phyloP scores from a whole-genome alignment of 2,113 vertebrate species.

The Chionomys nivalis region DNA sequence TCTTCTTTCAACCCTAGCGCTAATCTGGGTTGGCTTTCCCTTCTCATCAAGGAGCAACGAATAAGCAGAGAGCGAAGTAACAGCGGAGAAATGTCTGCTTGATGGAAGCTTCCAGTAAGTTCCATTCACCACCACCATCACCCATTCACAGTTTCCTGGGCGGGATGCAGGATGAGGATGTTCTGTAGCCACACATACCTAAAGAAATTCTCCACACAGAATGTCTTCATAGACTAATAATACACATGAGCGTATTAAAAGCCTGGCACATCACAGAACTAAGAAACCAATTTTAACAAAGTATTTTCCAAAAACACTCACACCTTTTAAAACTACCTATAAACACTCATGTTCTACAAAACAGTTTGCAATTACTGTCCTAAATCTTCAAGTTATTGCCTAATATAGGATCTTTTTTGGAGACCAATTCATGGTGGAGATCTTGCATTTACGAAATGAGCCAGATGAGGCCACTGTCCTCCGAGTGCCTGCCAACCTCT shows the following conservation, averaged over 20 bases:
- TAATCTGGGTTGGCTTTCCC: too few species aligned
- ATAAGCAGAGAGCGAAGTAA: too few species aligned
- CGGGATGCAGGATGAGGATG: too few species aligned
- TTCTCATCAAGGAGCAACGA: too few species aligned
- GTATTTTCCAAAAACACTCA: slow-evolving; percentile 3
- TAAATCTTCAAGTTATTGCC: not conserved
- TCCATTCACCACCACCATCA: too few species aligned
- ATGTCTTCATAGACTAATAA: not conserved
- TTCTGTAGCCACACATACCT: not conserved
- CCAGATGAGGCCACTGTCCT: not conserved
- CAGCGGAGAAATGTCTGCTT: too few species aligned
- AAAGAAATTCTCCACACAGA: not conserved
- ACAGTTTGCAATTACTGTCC: not conserved
- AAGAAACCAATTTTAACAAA: slow-evolving; percentile 10
- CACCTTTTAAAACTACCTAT: not conserved
- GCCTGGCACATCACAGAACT: not conserved
- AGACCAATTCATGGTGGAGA: not conserved
- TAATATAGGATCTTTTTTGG: not conserved
- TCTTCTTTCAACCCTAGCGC: too few species aligned
- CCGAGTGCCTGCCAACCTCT: not conserved
- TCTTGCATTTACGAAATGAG: not conserved
- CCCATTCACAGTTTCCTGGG: too few species aligned
- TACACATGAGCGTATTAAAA: not conserved
- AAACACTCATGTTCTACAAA: not conserved
- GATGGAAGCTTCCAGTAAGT: too few species aligned